These are phyloP conservation scores for Craterocephalus amniculus DNA, from an alignment of 2,797 vertebrate species.

Conservation along the genomic window DNA sequence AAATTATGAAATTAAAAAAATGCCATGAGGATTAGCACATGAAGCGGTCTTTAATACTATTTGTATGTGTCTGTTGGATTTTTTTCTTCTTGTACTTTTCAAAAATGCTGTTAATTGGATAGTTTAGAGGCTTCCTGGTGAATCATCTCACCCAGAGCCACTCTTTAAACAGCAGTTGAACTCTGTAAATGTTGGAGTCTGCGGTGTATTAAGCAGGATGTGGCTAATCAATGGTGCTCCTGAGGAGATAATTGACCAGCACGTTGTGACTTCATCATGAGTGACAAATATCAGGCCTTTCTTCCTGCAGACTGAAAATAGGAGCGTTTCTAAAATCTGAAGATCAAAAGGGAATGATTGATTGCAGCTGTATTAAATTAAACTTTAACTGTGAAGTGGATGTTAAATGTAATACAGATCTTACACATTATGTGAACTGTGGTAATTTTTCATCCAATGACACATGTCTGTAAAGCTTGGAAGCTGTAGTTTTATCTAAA, in stretches of 20 bases:
- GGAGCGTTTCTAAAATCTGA: constrained; percentile 38
- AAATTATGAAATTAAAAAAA: not conserved
- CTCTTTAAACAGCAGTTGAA: constrained; percentile 18
- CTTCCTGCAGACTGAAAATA: constrained; percentile 46
- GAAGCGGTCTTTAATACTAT: not conserved
- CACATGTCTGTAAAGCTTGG: constrained; percentile 3
- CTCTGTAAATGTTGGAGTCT: constrained; percentile 34
- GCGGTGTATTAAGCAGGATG: constrained; percentile 47
- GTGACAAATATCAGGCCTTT: constrained; percentile 50
- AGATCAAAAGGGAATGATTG: constrained; percentile 54
- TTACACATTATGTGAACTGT: not conserved
- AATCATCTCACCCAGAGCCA: constrained; percentile 38
- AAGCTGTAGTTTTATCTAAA: constrained; percentile 2
- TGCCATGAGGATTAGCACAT: not conserved
- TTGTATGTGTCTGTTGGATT: not conserved
- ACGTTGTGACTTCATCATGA: constrained; percentile 56
- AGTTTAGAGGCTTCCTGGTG: constrained; percentile 35
- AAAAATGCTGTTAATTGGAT: constrained; percentile 13
- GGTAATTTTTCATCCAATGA: not conserved
- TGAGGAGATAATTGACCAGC: constrained; percentile 58
- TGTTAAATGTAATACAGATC: constrained; percentile 16
- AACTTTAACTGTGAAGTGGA: constrained; percentile 24
- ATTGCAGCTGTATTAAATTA: constrained; percentile 39
- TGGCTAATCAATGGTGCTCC: constrained; percentile 61
- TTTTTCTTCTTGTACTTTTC: not conserved